Evolutionary conservation across 92 coral and sea anemone genomes (phyloP), one percentile per base, ranked within the genome.

Genomic region (Zoanthus solanderi): DNA sequence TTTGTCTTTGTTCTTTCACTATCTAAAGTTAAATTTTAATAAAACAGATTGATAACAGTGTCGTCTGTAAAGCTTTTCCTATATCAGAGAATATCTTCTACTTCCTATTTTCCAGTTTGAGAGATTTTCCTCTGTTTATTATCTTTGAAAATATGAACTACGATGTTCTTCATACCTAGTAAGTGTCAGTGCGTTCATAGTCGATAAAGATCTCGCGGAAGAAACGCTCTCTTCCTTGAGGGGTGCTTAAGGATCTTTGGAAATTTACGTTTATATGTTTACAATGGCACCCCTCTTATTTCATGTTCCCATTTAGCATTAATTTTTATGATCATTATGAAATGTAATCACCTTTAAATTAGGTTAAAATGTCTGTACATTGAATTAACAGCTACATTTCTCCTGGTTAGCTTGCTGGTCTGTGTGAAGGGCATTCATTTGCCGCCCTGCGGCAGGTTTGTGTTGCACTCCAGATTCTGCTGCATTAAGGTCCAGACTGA

Each of bases 391-490:
- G 52, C 80, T 85, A 74, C 99, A 97, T 85, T 90, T 95, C n/a
- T 97, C 99, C 82, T 95, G 99, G 72, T 91, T 95, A 12, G 98
- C 95, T 83, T 94, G 98, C 79, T 97, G 99, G 83, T 97, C 99
- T 73, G 99, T 95, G 87, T 96, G 95, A 79, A 97, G 94, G 8
- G 99, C 90, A 66, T 97, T 97, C 63, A 96, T 89, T 66, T 98
- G 97, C 71, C 99, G 89, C 0, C 99, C 99, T 16, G 97, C 94
- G 83, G 96, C 92, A n/a, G 99, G 99, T 47, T 97, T 97, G 93
- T 97, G 99, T 75, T 97, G 99, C 17, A 97, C 99, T 4, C 99
- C 99, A 13, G 99, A 95, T 84, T 97, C 99, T 0, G 99, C 99
- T 2, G 99, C 99, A 87, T 97, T 97, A 71, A 97, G 93, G 90